Base-by-base conservation (phyloP, 2,797 vertebrate genomes). In the Lagocephalus sceleratus region DNA sequence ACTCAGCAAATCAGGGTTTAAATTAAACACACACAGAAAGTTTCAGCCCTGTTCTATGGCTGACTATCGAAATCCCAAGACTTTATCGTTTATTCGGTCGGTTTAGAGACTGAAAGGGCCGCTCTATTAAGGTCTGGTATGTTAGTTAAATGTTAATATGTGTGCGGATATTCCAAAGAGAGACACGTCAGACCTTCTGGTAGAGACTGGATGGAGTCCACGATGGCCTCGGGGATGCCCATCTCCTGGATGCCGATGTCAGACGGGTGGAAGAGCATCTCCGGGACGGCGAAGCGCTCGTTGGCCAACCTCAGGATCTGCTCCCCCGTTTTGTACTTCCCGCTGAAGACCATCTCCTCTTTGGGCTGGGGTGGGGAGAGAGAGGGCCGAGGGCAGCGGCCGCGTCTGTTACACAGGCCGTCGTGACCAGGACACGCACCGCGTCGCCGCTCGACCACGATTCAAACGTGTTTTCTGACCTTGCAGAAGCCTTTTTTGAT, bases 401-500 rank as follows among this genome's bases (percentile, higher is more conserved):
- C n/a, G n/a, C n/a, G n/a, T n/a, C n/a, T n/a, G n/a, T n/a, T n/a
- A n/a, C n/a, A n/a, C n/a, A n/a, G 11, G 26, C 16, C 2, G 2
- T 11, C 12, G 3, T 14, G 8, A 16, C 3, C 6, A 16, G 8
- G 5, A n/a, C 21, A 16, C 44, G n/a, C 5, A 16, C 22, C 2
- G 11, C 1, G 32, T 26, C 20, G n/a, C 19, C 12, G 29, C 2
- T 0, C 14, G 12, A 15, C 9, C 14, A 38, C 5, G 8, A 14
- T 10, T 20, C 19, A 46, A 26, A 44, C 0, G 20, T 3, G 23
- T 3, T 1, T 11, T 23, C 69, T 66, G 60, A 87, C 96, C 94
- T 99, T 99, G 85, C 95, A 97, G 90, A 96, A 98, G 15, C 97
- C 97, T 70, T 99, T 98, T 85, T 98, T 99, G 68, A 99, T 99